phyloP scores from a whole-genome alignment of 2,888 invertebrate species.

The Physocephala rufipes region DNA sequence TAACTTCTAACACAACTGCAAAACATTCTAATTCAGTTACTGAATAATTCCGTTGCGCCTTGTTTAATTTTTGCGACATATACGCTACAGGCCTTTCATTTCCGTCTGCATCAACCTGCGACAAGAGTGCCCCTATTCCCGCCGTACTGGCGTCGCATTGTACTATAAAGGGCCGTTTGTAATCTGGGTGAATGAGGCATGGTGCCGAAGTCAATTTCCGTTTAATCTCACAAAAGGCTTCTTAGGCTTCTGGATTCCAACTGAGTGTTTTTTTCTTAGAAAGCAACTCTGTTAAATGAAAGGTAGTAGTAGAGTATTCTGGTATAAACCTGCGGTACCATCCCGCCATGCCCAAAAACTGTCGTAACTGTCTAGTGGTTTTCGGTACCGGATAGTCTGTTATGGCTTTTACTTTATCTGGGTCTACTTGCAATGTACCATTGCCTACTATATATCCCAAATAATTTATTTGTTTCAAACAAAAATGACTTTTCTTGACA shows the following conservation, averaged over 20 bases:
- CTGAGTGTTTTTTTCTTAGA: constrained; percentile 7
- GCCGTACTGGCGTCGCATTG: constrained; percentile 34
- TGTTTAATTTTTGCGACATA: constrained; percentile 18
- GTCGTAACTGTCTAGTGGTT: constrained; percentile 20
- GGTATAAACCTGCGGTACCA: constrained; percentile 33
- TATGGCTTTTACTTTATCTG: constrained; percentile 30
- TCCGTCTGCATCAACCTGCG: background rate
- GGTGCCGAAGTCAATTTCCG: constrained; percentile 31
- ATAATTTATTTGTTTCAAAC: constrained; percentile 8
- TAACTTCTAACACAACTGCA: background rate
- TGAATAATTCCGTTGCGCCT: constrained; percentile 10
- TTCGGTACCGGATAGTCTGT: constrained; percentile 17
- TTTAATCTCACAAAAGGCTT: constrained; percentile 29
- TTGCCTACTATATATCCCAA: constrained; percentile 21
- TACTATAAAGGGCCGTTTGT: constrained; percentile 33
- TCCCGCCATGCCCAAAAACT: constrained; percentile 28
- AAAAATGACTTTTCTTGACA: background rate
- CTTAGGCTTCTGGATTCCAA: constrained; percentile 14
- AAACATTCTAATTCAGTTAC: constrained; percentile 8
- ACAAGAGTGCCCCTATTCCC: constrained; percentile 23
- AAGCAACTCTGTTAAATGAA: constrained; percentile 18
- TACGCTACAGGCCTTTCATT: background rate
- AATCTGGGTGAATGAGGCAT: constrained; percentile 33
- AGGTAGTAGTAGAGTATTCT: constrained; percentile 8
- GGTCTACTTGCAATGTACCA: constrained; percentile 15